phyloP scores from a whole-genome alignment of 2,888 invertebrate genomes.

The Lysandra bellargus region DNA sequence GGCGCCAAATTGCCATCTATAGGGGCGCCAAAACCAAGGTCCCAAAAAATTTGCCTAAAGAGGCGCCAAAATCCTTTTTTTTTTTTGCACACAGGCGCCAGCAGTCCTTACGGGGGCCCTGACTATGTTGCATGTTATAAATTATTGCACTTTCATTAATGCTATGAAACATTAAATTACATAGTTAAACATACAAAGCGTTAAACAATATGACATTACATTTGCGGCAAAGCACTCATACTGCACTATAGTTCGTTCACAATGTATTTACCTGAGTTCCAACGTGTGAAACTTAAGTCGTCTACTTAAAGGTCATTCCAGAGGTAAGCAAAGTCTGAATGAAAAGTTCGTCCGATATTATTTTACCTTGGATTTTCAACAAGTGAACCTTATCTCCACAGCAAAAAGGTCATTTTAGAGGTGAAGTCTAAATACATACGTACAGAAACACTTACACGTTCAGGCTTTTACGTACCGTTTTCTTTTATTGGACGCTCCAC shows the following conservation, averaged over 20 bases:
- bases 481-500: constrained; percentile 38
- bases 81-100: too few relatives aligned
- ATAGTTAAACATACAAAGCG: neutral
- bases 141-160: neutral
- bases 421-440: neutral
- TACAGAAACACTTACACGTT: neutral
- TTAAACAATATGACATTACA: neutral
- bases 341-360: too few relatives aligned
- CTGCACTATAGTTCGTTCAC: neutral
- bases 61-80: too few relatives aligned
- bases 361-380: too few relatives aligned
- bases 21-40: too few relatives aligned
- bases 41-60: too few relatives aligned
- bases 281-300: neutral
- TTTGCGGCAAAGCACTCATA: neutral
- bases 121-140: neutral
- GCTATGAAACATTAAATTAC: neutral
- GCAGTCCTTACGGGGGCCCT: too few relatives aligned
- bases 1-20: too few relatives aligned
- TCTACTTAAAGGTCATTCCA: neutral
- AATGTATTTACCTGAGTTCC: neutral
- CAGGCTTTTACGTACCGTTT: constrained; percentile 29
- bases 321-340: too few relatives aligned
- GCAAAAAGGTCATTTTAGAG: neutral
- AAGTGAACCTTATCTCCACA: neutral